These are phyloP conservation scores for Macrochelys suwanniensis DNA, from an alignment of 2,797 vertebrate species.

Conservation along the genomic window DNA sequence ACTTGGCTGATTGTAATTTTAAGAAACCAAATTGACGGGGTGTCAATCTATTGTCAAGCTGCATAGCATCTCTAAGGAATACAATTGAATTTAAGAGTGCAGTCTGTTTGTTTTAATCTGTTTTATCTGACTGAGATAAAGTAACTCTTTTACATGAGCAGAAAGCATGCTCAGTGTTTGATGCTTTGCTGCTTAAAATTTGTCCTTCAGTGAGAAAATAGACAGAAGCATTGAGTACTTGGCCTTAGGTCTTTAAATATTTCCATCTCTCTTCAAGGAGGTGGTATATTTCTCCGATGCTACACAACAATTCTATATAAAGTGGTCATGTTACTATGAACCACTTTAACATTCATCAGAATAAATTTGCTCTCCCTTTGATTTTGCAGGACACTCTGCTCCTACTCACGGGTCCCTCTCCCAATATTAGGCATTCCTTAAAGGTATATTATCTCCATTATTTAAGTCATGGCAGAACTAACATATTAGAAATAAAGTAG, in stretches of 20 bases:
- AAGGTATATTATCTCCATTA: neutral
- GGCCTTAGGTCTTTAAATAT: neutral
- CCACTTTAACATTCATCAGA: neutral
- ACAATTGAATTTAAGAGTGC: conserved; percentile 46
- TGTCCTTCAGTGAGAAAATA: conserved; percentile 47
- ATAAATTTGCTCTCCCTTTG: no score
- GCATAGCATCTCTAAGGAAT: conserved; percentile 44
- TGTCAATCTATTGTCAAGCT: conserved; percentile 39
- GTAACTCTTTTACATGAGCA: conserved; percentile 45
- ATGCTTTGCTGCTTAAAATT: neutral
- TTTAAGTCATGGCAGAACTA: neutral
- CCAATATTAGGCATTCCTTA: neutral
- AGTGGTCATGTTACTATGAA: neutral
- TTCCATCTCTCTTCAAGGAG: neutral
- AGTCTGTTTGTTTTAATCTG: conserved; percentile 48
- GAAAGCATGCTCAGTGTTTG: conserved; percentile 31
- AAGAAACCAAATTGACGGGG: conserved; percentile 14
- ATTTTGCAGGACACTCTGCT: neutral
- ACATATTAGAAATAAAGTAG: neutral
- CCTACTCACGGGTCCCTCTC: neutral
- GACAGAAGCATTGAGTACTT: neutral
- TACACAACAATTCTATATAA: neutral
- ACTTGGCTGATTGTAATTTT: conserved; percentile 32
- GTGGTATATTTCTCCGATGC: neutral
- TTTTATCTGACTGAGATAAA: conserved; percentile 31